Evolutionary conservation across 1,140 invertebrate genomes (phyloP).

Genomic region (Frieseomelitta varia): DNA sequence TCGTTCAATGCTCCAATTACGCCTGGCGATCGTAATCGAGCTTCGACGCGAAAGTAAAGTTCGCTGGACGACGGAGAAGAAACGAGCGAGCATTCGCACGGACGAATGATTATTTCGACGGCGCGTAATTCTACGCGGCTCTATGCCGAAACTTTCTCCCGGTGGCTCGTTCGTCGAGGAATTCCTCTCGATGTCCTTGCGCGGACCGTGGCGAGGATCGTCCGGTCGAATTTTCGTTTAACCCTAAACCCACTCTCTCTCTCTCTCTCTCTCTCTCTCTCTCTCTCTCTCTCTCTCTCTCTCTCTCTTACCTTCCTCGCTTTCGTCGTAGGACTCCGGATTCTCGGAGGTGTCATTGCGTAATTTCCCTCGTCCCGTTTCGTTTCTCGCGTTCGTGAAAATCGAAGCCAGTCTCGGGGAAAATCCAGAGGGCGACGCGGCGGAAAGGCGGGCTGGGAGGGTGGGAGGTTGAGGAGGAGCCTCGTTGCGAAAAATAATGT

Average conservation of each 20-base stretch:
- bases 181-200: background rate
- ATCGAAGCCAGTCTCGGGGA: too few species aligned
- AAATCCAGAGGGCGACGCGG: background rate
- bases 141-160: constrained; percentile 43
- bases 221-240: constrained; percentile 1
- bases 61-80: background rate
- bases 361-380: background rate
- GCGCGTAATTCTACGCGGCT: constrained; percentile 21
- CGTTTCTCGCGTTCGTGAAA: background rate
- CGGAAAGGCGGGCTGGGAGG: background rate
- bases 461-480: too few species aligned
- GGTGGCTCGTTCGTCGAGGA: constrained; percentile 27
- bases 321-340: background rate
- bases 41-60: background rate
- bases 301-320: background rate
- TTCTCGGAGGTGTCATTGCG: background rate
- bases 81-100: background rate
- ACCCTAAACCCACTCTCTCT: too few species aligned
- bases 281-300: background rate
- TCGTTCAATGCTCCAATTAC: background rate
- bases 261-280: too few species aligned
- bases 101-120: constrained; percentile 12
- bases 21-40: background rate
- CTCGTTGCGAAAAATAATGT: constrained; percentile 50
- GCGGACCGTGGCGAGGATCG: background rate